Base-by-base conservation (phyloP, 2,888 invertebrate genomes). In the Acleris literana region DNA sequence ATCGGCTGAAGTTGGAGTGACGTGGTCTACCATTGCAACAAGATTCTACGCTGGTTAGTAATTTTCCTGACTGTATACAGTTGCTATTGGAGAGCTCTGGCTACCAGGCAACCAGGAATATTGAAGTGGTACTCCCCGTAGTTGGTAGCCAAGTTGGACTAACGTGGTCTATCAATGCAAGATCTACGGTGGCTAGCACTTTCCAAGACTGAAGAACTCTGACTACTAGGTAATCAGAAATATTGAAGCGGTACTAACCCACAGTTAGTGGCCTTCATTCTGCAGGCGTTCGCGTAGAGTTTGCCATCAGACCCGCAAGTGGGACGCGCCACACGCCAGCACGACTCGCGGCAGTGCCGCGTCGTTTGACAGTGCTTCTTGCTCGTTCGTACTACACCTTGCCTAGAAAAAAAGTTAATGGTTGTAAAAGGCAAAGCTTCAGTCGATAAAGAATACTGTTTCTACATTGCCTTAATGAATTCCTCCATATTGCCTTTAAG, bases 291-390 rank as follows among this genome's bases (percentile, higher is more conserved):
- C 52, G 97, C 95, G 86, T 98, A 98, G 53, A 98, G 94, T 74
- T 97, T 96, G 0, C 97, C 97, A 82, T 98, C 97, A 11, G 97
- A 97, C 1, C 97, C 98, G 79, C 98, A 98, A 7, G 97, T 97
- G 5, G 97, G 97, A 73, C 97, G 94, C 54, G 97, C 97, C 18
- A 97, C 97, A 44, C 97, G 94, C 97, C 97, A 97, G 83, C 97
- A 98, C 2, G 97, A 96, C 84, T 98, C 97, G 29, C 97, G 94
- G 84, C 97, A 98, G 87, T 97, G 97, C 69, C 97, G 94, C 0
- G 97, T 98, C 39, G 97, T 97, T 81, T 97, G 97, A 80, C 98
- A 98, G 80, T 97, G 97, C 84, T 97, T 97, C 88, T 97, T 96
- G 79, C 96, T 97, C 11, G 97, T 97, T 71, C 96, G 94, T 16